Base-by-base conservation (phyloP, 2,797 vertebrate species). In the Notolabrus celidotus region DNA sequence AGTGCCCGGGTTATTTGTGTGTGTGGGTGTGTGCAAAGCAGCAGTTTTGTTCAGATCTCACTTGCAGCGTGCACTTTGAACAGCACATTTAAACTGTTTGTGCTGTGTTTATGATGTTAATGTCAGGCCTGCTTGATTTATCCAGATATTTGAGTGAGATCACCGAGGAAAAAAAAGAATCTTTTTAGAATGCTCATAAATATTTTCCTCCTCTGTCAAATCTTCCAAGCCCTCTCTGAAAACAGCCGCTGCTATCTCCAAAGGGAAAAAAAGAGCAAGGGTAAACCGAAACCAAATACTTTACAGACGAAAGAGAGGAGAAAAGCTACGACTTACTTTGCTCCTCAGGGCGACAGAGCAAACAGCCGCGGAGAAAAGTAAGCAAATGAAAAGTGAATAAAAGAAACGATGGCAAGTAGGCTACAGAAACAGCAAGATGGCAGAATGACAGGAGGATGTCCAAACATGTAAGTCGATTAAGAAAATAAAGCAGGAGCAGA, bases 111-210 rank as follows among this genome's bases (percentile, higher is more conserved):
- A 54, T 66, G 66, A 83, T 52, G 79, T 63, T 64, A 84, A 74
- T 82, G 85, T 88, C 84, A 87, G 50, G 39, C 69, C 77, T 72
- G 69, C 81, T 86, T 85, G 60, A 88, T 81, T 83, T 69, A 86
- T 89, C 82, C 74, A 57, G 71, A 86, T 87, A 80, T 87, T 78
- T 82, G 57, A 62, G 54, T 55, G 23, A 34, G 41, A 74, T 34
- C 54, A 67, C 4, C 3, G 5, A n/a, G 31, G 9, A 4, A 11
- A 15, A 29, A 42, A 78, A 20, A 67, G 66, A 71, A 57, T 63
- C 47, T 54, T 0, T 81, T 90, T 90, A 84, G 91, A 88, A 86
- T 73, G 82, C 80, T 74, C 55, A 78, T 78, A 70, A 79, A 75
- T 67, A 75, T 80, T 83, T 47, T 78, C 66, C 29, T 58, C 39